Evolutionary conservation across 2,113 vertebrate species (phyloP), one percentile per base, ranked within the genome.

Genomic region (Cervus canadensis): DNA sequence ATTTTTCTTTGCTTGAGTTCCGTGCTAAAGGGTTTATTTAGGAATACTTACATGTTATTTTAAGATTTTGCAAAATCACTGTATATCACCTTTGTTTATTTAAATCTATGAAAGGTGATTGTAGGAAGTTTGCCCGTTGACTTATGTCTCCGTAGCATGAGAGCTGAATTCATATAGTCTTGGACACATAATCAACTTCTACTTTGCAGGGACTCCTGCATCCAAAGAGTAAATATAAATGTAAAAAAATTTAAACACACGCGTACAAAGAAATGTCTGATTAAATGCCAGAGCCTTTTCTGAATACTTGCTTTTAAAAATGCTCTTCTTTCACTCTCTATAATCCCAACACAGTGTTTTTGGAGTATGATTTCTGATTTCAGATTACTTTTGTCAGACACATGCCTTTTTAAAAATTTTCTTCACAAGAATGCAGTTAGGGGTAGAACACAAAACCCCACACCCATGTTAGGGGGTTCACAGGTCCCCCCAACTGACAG

Each of bases 61-160:
- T 93, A 94, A 83, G 85, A 6, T 85, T 90, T 97, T 82, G 3
- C 10, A 86, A 14, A 92, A n/a, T 62, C 64, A 33, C 57, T 85
- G 26, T 91, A 16, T 26, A 52, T 6, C 28, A 19, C 56, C 86
- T 96, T 91, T 97, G 36, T 97, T 94, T 96, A 86, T 91, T 60
- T 91, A 91, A 92, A 82, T 52, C 48, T 87, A 1, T 76, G 48
- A 67, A 87, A 97, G 33, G 86, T 91, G 95, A 28, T 54, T 21
- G 25, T 87, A 89, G 89, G 89, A 62, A 7, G 28, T n/a, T 78
- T 40, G 71, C 96, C 91, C 45, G 8, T 7, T 19, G 33, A 26
- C 74, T 83, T 48, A 7, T 25, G 74, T 93, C 62, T 83, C 43
- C 11, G 0, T 16, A 17, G 86, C 59, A 2, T 30, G 15, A 93